Percentiles rank a stretch among this genome's conserved stretches.
Conservation (phyloP, 2,797 vertebrate species). For the Cetoscarus ocellatus region DNA sequence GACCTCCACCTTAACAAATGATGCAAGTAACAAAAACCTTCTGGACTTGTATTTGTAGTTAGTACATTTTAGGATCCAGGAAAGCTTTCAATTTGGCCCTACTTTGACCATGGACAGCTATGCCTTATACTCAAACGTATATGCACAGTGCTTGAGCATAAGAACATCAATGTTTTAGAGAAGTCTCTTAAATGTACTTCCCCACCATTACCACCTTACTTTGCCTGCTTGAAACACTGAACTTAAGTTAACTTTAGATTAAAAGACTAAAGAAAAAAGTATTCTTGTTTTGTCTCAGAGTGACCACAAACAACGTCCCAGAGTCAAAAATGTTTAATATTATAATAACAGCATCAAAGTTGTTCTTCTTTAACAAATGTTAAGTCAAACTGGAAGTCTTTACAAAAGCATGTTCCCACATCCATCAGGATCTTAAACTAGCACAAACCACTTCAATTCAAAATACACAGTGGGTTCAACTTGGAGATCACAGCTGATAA, state of each 20-base stretch:
- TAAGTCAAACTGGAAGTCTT: constrained; percentile 31
- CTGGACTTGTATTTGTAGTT: too few species aligned
- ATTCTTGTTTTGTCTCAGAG: constrained; percentile 18
- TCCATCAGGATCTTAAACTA: constrained; percentile 14
- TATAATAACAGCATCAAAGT: constrained; percentile 37
- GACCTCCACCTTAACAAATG: not conserved
- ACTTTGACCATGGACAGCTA: too few species aligned
- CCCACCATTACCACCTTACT: too few species aligned
- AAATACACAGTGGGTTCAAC: constrained; percentile 11
- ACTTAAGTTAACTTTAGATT: too few species aligned
- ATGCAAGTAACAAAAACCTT: too few species aligned
- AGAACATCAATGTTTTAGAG: too few species aligned
- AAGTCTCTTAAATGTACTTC: too few species aligned
- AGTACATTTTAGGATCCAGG: too few species aligned
- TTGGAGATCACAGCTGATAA: constrained; percentile 4
- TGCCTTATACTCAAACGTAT: too few species aligned
- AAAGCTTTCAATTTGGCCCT: too few species aligned
- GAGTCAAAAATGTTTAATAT: constrained; percentile 57
- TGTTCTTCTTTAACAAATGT: constrained; percentile 47
- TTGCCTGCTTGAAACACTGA: too few species aligned
- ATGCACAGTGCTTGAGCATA: too few species aligned
- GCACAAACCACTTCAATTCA: not conserved
- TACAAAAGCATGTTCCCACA: not conserved
- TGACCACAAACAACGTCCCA: constrained; percentile 14
- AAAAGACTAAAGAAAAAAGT: not conserved